Evolutionary conservation across 2,113 vertebrate genomes (phyloP).

Genomic region (Dipodomys stephensi): DNA sequence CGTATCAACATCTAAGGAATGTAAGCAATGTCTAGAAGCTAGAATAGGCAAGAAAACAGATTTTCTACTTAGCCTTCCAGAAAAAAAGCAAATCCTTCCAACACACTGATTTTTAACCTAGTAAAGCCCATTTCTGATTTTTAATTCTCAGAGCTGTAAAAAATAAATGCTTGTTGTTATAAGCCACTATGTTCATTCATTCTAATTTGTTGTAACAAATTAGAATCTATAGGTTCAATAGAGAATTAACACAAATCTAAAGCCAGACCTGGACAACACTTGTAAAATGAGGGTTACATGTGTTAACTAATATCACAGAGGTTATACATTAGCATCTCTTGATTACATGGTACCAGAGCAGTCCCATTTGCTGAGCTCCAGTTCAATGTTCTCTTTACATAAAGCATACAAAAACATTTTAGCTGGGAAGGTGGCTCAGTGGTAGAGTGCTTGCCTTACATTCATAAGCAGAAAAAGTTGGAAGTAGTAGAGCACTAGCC

Average conservation of each 20-base stretch:
- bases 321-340: background rate
- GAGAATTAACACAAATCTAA: background rate
- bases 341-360: background rate
- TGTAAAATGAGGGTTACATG: background rate
- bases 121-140: background rate
- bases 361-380: background rate
- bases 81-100: background rate
- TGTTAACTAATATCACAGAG: background rate
- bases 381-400: background rate
- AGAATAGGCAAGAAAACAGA: background rate
- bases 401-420: conserved; percentile 26
- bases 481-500: no score
- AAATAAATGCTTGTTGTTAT: background rate
- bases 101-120: background rate
- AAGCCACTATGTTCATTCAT: background rate
- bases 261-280: background rate
- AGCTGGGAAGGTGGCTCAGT: no score
- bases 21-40: background rate
- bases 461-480: no score
- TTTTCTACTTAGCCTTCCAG: background rate
- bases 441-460: no score
- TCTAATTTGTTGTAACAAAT: background rate
- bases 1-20: background rate
- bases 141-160: background rate
- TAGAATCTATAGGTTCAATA: background rate